phyloP scores from a whole-genome alignment of 2,888 invertebrate species.

The Gari tellinella region DNA sequence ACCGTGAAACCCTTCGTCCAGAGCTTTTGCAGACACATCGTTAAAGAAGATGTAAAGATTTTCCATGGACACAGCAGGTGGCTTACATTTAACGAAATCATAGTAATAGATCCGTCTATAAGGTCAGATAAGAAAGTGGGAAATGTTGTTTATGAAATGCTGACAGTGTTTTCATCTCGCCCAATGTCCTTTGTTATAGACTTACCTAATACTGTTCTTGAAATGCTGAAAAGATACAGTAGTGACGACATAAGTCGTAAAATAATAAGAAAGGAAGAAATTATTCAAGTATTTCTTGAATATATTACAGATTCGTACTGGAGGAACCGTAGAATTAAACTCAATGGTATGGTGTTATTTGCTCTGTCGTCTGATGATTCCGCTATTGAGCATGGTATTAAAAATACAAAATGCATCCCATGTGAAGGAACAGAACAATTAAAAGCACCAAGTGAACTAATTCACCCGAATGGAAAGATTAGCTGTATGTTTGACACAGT shows the following conservation, averaged over 20 bases:
- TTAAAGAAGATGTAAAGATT: slow-evolving; percentile 12
- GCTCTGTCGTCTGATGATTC: slow-evolving; percentile 7
- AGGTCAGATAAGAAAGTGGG: slow-evolving; percentile 28
- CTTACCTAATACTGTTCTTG: slow-evolving; percentile 17
- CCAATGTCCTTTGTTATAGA: slow-evolving; percentile 13
- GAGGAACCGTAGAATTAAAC: background rate
- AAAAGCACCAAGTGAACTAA: slow-evolving; percentile 60
- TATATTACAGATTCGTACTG: slow-evolving; percentile 20
- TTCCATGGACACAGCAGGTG: slow-evolving; percentile 31
- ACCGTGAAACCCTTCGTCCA: background rate
- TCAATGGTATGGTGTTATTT: slow-evolving; percentile 7
- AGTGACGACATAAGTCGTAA: background rate
- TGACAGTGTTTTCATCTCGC: slow-evolving; percentile 7
- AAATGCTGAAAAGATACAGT: background rate
- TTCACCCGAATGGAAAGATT: slow-evolving; percentile 62
- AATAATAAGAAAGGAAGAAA: slow-evolving; percentile 5
- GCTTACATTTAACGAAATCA: slow-evolving; percentile 24
- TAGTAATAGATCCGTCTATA: slow-evolving; percentile 40
- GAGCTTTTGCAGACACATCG: slow-evolving; percentile 29
- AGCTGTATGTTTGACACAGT: slow-evolving; percentile 58
- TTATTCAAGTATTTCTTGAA: slow-evolving; percentile 13
- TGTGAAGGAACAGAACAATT: slow-evolving; percentile 18
- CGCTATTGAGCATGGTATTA: slow-evolving; percentile 16
- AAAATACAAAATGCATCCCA: slow-evolving; percentile 30
- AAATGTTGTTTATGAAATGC: slow-evolving; percentile 22